phyloP scores from a whole-genome alignment of 2,888 invertebrate species.

The Pseudanteris insignis region DNA sequence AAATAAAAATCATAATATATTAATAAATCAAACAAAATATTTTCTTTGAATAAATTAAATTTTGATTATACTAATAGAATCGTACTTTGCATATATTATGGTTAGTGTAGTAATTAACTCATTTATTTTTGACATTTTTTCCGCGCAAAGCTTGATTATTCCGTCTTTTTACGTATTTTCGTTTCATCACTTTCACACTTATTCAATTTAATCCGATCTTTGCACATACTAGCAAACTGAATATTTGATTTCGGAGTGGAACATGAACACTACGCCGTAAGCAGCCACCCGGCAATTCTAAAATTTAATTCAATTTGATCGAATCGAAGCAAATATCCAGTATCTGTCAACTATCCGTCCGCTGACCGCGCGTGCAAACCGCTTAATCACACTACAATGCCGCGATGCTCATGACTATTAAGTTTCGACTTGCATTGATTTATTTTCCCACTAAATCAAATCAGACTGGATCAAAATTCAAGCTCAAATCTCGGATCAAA shows the following conservation, averaged over 20 bases:
- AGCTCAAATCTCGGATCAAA: constrained; percentile 6
- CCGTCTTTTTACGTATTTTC: too few relatives aligned
- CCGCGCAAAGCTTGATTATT: too few relatives aligned
- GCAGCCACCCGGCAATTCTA: constrained; percentile 22
- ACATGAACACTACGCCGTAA: constrained; percentile 17
- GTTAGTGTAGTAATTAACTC: too few relatives aligned
- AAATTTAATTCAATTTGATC: constrained; percentile 35
- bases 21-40: too few relatives aligned
- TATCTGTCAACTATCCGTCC: constrained; percentile 32
- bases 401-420: constrained; percentile 35
- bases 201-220: constrained; percentile 10
- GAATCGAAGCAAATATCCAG: constrained; percentile 24
- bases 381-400: constrained; percentile 30
- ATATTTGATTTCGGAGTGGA: constrained; percentile 21
- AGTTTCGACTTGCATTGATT: constrained; percentile 33
- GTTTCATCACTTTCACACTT: too few relatives aligned
- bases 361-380: constrained; percentile 20
- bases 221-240: constrained; percentile 13
- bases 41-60: too few relatives aligned
- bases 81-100: too few relatives aligned
- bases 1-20: too few relatives aligned
- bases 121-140: too few relatives aligned
- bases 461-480: constrained; percentile 22
- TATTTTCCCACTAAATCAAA: constrained; percentile 24
- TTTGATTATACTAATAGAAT: too few relatives aligned